Percentiles rank a stretch among this genome's conserved stretches.
These are phyloP conservation scores for Osedax fenrisi DNA, from an alignment of 2,888 invertebrate species.

Conservation along the genomic window DNA sequence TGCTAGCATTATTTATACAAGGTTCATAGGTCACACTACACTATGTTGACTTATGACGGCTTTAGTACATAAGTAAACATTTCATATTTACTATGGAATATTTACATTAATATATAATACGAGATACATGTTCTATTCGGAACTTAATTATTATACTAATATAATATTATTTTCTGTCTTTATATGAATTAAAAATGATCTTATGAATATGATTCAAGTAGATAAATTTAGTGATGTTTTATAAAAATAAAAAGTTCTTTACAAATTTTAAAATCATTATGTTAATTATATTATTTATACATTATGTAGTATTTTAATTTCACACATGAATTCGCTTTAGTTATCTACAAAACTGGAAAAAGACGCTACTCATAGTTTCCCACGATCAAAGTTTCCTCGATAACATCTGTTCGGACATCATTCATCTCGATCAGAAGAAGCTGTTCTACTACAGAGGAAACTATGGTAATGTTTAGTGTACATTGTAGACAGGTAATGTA, in stretches of 20 bases:
- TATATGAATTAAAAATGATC: no score
- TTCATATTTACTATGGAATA: no score
- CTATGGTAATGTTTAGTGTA: conserved; percentile 41
- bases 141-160: no score
- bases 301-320: no score
- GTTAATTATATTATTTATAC: no score
- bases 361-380: conserved; percentile 89
- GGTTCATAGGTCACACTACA: neutral
- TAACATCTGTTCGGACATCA: conserved; percentile 96
- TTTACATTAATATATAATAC: no score
- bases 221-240: no score
- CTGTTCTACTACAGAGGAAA: conserved; percentile 84
- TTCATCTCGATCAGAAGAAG: conserved; percentile 87
- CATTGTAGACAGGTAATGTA: neutral
- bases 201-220: no score
- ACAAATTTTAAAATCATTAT: no score
- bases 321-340: conserved; percentile 52
- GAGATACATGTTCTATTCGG: no score
- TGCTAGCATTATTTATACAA: neutral
- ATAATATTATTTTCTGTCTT: no score
- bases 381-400: conserved; percentile 99
- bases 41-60: neutral
- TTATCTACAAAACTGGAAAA: conserved; percentile 95
- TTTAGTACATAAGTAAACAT: neutral
- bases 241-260: no score